Conservation (phyloP, 2,888 invertebrate species). For the Hipparchia sbordonii region DNA sequence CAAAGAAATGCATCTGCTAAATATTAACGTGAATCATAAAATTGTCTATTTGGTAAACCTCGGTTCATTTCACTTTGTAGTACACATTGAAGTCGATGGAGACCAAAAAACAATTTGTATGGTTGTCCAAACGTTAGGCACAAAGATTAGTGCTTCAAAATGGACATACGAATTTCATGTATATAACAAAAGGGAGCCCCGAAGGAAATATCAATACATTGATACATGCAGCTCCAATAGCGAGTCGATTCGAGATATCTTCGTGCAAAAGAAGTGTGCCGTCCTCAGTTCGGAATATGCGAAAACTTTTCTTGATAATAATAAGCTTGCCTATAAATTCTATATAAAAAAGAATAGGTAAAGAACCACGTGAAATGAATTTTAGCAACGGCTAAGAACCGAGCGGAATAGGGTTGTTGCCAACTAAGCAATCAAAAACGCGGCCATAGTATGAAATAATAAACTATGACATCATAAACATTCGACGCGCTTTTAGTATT, state of each 20-base stretch:
- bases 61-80: slow-evolving; percentile 56
- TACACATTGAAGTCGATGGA: slow-evolving; percentile 55
- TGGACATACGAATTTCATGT: slow-evolving; percentile 69
- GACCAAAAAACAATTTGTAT: slow-evolving; percentile 51
- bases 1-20: slow-evolving; percentile 54
- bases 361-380: neutral
- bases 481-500: too few species aligned
- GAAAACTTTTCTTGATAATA: slow-evolving; percentile 43
- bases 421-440: too few species aligned
- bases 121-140: slow-evolving; percentile 59
- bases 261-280: slow-evolving; percentile 50
- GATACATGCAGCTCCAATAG: slow-evolving; percentile 52
- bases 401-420: too few species aligned
- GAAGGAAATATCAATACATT: slow-evolving; percentile 54
- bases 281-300: slow-evolving; percentile 50
- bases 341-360: slow-evolving; percentile 47
- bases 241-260: slow-evolving; percentile 48
- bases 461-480: too few species aligned
- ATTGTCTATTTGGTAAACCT: slow-evolving; percentile 51
- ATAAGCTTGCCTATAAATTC: slow-evolving; percentile 51
- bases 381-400: neutral
- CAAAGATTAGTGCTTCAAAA: slow-evolving; percentile 57
- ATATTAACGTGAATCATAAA: slow-evolving; percentile 45
- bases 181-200: slow-evolving; percentile 61
- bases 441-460: too few species aligned